Conservation (phyloP, 1,140 invertebrate genomes). For the Trichoplusia ni region DNA sequence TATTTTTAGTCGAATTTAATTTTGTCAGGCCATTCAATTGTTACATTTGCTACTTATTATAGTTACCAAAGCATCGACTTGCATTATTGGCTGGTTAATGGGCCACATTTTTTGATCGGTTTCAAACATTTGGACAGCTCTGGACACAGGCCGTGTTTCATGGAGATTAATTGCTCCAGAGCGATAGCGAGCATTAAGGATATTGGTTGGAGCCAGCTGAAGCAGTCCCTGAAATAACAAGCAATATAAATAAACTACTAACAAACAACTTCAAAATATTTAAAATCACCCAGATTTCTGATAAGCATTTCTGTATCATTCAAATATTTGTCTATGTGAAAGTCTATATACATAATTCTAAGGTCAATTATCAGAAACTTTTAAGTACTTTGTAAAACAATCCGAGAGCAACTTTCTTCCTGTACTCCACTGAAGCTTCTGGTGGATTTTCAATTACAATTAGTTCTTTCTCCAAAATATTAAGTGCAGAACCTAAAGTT, state of each 20-base stretch:
- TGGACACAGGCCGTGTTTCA: constrained; percentile 81
- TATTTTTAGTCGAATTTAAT: too few relatives aligned
- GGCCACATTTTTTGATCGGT: constrained; percentile 85
- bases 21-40: too few relatives aligned
- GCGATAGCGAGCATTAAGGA: constrained; percentile 19
- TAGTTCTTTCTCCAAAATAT: constrained; percentile 82
- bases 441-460: constrained; percentile 81
- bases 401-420: constrained; percentile 80
- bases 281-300: neutral
- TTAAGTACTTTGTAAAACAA: constrained; percentile 84
- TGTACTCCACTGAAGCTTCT: constrained; percentile 82
- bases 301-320: too few relatives aligned
- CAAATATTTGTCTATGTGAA: too few relatives aligned
- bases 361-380: too few relatives aligned
- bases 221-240: constrained; percentile 55
- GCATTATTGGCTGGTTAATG: constrained; percentile 85
- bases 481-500: constrained; percentile 78
- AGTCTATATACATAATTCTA: too few relatives aligned
- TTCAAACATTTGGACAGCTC: constrained; percentile 84
- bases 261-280: too few relatives aligned
- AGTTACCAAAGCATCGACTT: constrained; percentile 82
- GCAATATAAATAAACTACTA: too few relatives aligned
- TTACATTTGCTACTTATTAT: too few relatives aligned
- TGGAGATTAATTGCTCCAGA: constrained; percentile 63
- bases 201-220: constrained; percentile 36